A percentile compares a stretch with the other conserved stretches of the same genome.
phyloP scores from a whole-genome alignment of 1,140 invertebrate genomes.

The Trichomalopsis sarcophagae region DNA sequence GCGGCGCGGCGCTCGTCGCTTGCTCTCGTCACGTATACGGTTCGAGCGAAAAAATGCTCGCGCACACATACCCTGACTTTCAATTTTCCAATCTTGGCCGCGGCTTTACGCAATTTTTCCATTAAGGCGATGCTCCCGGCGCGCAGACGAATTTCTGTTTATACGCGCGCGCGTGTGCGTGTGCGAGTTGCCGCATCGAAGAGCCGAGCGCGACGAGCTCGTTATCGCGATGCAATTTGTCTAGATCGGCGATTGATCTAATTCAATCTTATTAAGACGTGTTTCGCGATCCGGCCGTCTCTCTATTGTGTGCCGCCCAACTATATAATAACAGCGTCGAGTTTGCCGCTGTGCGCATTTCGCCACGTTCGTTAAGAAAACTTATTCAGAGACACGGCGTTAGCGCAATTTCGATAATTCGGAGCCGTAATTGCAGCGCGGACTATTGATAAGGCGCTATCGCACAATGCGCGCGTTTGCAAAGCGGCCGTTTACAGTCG shows the following conservation, averaged over 20 bases:
- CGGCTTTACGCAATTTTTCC: conserved; percentile 19
- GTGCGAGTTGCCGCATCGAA: too few relatives aligned
- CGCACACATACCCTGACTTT: not conserved
- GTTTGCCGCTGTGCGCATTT: too few relatives aligned
- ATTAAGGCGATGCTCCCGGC: not conserved
- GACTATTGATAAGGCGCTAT: not conserved
- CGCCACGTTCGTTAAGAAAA: too few relatives aligned
- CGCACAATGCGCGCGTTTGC: not conserved
- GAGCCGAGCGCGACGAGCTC: not conserved
- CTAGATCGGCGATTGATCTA: not conserved
- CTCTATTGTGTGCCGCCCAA: too few relatives aligned
- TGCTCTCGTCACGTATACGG: not conserved
- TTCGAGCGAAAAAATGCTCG: not conserved
- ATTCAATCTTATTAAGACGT: conserved; percentile 2
- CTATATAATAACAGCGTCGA: too few relatives aligned
- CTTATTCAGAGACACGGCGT: not conserved
- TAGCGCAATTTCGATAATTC: not conserved
- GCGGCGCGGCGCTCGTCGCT: not conserved
- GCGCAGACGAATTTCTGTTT: not conserved
- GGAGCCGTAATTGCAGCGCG: not conserved
- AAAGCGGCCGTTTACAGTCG: not conserved
- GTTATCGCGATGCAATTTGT: conserved; percentile 15
- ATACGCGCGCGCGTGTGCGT: not conserved
- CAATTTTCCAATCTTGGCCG: conserved; percentile 21
- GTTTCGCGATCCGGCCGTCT: not conserved